phyloP scores from a whole-genome alignment of 2,113 vertebrate genomes.

The Microcebus tavaratra region DNA sequence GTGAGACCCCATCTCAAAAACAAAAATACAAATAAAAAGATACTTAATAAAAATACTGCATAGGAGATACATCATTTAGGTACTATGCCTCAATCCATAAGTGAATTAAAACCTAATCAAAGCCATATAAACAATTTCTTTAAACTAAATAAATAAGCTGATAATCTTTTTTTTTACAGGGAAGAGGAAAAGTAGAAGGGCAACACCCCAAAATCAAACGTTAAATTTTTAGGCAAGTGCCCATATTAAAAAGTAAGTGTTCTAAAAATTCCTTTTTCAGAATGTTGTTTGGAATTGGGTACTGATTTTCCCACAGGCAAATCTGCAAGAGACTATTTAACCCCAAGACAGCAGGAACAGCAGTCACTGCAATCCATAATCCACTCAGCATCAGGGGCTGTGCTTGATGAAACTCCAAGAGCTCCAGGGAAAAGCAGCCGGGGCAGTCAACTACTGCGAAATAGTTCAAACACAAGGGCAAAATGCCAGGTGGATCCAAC shows the following conservation, averaged over 20 bases:
- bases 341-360: background rate
- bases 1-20: too few species aligned
- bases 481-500: background rate
- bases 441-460: background rate
- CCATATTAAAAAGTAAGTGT: background rate
- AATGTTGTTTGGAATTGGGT: background rate
- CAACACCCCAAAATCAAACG: background rate
- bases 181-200: background rate
- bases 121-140: slow-evolving; percentile 1
- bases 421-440: background rate
- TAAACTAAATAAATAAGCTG: slow-evolving; percentile 30
- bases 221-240: background rate
- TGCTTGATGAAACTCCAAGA: background rate
- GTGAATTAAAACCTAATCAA: background rate
- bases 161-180: background rate
- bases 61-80: background rate
- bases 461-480: too few species aligned
- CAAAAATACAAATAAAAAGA: background rate
- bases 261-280: background rate
- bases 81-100: background rate
- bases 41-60: slow-evolving; percentile 14
- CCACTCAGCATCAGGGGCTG: background rate
- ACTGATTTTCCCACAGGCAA: background rate
- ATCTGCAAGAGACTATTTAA: background rate
- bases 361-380: background rate